A percentile compares a stretch with the other conserved stretches of the same genome.
These are phyloP conservation scores for Parauchenoglanis punctatus DNA, from an alignment of 2,797 vertebrate species.

Conservation along the genomic window DNA sequence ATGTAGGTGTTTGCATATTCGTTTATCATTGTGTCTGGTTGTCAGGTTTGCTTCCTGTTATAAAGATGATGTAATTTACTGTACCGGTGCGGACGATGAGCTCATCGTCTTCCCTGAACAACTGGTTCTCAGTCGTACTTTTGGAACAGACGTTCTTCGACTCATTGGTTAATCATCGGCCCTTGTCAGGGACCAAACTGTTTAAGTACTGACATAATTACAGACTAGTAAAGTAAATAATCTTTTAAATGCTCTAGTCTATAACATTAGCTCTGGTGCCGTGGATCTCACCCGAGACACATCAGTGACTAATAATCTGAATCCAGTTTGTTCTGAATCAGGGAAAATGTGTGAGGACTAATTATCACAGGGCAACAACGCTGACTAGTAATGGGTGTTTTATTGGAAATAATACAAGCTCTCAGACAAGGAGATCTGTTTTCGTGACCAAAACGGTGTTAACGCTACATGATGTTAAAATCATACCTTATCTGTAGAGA, in stretches of 20 bases:
- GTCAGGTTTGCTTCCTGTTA: slow-evolving; percentile 31
- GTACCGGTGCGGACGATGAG: neutral
- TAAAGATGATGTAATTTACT: slow-evolving; percentile 35
- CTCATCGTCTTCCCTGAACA: slow-evolving; percentile 21
- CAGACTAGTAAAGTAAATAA: neutral
- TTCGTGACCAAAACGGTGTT: neutral
- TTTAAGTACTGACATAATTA: neutral
- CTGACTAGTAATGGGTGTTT: slow-evolving; percentile 2
- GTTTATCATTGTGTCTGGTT: neutral
- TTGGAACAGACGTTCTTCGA: neutral
- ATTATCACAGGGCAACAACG: neutral
- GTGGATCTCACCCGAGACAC: neutral
- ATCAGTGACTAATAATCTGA: slow-evolving; percentile 15
- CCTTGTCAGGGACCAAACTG: neutral
- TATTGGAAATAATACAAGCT: neutral
- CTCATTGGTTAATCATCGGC: neutral
- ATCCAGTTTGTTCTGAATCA: neutral
- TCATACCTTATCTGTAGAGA: neutral
- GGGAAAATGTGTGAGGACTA: neutral
- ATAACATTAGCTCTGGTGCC: neutral
- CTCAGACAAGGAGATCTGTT: neutral
- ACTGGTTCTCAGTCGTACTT: neutral
- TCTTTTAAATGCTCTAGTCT: neutral
- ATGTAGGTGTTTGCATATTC: slow-evolving; percentile 23
- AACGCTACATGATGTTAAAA: neutral